Evolutionary conservation across 2,888 invertebrate species (phyloP).

Genomic region (Corbicula japonica): DNA sequence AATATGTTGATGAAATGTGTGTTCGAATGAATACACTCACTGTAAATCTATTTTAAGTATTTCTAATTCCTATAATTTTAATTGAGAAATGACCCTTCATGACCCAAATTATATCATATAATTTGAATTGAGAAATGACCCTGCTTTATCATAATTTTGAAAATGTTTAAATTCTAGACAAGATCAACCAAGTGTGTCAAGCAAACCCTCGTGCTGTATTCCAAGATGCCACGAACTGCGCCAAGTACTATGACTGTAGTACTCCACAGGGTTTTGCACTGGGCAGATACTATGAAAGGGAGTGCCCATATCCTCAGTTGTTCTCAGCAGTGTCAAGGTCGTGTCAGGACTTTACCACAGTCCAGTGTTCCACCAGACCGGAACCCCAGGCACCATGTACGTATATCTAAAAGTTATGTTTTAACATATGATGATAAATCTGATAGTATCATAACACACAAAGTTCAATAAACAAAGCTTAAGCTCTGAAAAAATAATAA

Average conservation of each 20-base stretch:
- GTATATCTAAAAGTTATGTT: too few relatives aligned
- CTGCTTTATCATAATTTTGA: not conserved
- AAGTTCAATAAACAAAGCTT: too few relatives aligned
- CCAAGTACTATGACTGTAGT: constrained; percentile 65
- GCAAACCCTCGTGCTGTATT: constrained; percentile 60
- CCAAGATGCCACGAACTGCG: constrained; percentile 66
- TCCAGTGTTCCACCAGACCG: constrained; percentile 52
- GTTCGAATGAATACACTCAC: too few relatives aligned
- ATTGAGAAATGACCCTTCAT: too few relatives aligned
- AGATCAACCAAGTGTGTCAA: constrained; percentile 47
- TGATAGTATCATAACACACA: too few relatives aligned
- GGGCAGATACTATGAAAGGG: constrained; percentile 37
- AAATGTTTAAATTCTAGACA: constrained; percentile 1
- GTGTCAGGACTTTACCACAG: constrained; percentile 61
- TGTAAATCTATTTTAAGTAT: too few relatives aligned
- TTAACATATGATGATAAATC: too few relatives aligned
- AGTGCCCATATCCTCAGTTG: constrained; percentile 67
- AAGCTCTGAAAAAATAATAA: too few relatives aligned
- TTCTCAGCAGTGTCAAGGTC: constrained; percentile 39
- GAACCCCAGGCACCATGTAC: constrained; percentile 72
- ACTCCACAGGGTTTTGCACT: constrained; percentile 28
- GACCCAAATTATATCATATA: too few relatives aligned
- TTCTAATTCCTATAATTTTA: too few relatives aligned
- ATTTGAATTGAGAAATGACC: not conserved
- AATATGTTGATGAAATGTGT: too few relatives aligned